Percentiles rank a stretch among this genome's conserved stretches.
Conservation (phyloP, 2,888 invertebrate genomes). For the Dinocampus coccinellae region DNA sequence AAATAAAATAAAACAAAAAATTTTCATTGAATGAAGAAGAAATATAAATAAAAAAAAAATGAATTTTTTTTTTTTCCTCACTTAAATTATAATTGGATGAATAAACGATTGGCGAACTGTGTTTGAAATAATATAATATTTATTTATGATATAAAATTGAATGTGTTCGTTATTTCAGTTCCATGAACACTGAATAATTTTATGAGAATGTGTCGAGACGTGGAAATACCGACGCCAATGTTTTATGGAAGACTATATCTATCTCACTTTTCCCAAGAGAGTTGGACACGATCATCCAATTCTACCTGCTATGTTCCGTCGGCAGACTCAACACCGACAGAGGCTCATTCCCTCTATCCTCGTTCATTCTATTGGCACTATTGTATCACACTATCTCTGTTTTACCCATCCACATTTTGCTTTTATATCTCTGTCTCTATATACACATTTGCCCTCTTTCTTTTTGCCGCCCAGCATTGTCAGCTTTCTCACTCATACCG, state of each 20-base stretch:
- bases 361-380: slow-evolving; percentile 41
- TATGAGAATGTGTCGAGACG: not conserved
- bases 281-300: slow-evolving; percentile 31
- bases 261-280: slow-evolving; percentile 8
- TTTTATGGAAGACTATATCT: slow-evolving; percentile 21
- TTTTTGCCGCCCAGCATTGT: slow-evolving; percentile 16
- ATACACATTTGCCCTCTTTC: slow-evolving; percentile 13
- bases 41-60: not conserved
- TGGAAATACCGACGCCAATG: slow-evolving; percentile 24
- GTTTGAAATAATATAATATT: not conserved
- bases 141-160: not conserved
- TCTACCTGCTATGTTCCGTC: slow-evolving; percentile 33
- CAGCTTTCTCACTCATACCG: slow-evolving; percentile 5
- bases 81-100: not conserved
- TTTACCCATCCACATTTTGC: slow-evolving; percentile 19
- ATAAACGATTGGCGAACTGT: not conserved
- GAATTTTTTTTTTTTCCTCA: not conserved
- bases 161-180: slow-evolving; percentile 14
- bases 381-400: slow-evolving; percentile 31
- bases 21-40: not conserved
- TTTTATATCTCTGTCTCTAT: slow-evolving; percentile 17
- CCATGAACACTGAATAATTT: slow-evolving; percentile 15
- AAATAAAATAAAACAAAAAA: no score
- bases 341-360: slow-evolving; percentile 29
- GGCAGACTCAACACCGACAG: slow-evolving; percentile 29